Evolutionary conservation across 37 sponge, comb jelly and placozoan species (phyloP).

Genomic region (Oopsacas minuta): DNA sequence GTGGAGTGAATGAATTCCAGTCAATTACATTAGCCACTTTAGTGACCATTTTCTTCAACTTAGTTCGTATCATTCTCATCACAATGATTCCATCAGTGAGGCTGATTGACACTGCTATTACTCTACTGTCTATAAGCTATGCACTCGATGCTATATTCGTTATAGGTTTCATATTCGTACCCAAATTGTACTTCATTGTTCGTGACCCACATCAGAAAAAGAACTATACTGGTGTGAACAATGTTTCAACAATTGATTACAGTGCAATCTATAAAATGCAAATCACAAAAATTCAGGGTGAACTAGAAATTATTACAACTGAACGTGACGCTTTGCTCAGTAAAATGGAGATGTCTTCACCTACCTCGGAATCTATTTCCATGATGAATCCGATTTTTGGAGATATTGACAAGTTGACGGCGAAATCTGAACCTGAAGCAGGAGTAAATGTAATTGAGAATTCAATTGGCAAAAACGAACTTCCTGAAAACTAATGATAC

Average conservation of each 20-base stretch:
- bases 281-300: neutral
- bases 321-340: neutral
- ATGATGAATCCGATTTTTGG: too few relatives aligned
- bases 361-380: too few relatives aligned
- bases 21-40: neutral
- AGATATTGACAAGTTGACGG: too few relatives aligned
- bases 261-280: neutral
- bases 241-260: neutral
- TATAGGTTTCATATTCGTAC: neutral
- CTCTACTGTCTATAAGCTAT: neutral
- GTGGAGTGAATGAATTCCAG: neutral
- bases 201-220: neutral
- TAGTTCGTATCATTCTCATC: slow-evolving; percentile 11
- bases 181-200: neutral
- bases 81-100: neutral
- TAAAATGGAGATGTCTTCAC: too few relatives aligned
- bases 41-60: neutral
- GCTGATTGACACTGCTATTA: neutral
- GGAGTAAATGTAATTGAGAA: too few relatives aligned
- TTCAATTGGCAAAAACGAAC: too few relatives aligned
- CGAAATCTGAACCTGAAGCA: too few relatives aligned
- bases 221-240: neutral
- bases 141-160: neutral
- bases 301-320: neutral
- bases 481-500: too few relatives aligned